Conservation (phyloP, 92 coral and sea anemone genomes). For the Galaxea fascicularis region DNA sequence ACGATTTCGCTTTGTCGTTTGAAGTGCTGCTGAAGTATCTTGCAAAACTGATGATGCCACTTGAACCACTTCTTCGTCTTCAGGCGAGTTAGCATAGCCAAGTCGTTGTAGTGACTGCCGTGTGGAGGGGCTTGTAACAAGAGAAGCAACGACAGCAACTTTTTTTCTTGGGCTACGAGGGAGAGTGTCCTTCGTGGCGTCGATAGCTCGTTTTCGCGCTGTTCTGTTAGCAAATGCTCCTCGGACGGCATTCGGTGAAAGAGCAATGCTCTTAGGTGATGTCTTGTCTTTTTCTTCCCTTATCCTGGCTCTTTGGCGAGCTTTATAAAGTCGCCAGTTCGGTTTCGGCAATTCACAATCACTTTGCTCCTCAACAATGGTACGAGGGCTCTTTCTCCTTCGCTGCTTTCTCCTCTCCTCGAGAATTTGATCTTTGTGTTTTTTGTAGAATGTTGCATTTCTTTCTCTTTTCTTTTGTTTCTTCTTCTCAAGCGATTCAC, state of each 20-base stretch:
- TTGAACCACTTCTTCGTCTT: conserved; percentile 22
- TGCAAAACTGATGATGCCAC: conserved; percentile 14
- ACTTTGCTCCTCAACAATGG: neutral
- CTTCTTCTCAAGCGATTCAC: conserved; percentile 54
- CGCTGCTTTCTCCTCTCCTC: conserved; percentile 39
- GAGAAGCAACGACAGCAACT: conserved; percentile 22
- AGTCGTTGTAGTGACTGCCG: conserved; percentile 28
- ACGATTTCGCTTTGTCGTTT: conserved; percentile 11
- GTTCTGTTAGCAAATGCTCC: conserved; percentile 47
- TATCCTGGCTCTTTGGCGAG: conserved; percentile 30
- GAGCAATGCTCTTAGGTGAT: conserved; percentile 1
- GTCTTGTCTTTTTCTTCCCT: conserved; percentile 25
- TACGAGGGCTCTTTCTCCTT: conserved; percentile 45
- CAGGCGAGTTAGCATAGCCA: conserved; percentile 24
- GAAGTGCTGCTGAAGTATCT: conserved; percentile 1
- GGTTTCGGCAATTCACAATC: conserved; percentile 14
- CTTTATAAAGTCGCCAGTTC: conserved; percentile 40
- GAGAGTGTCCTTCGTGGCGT: conserved; percentile 22
- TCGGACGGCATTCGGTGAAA: neutral
- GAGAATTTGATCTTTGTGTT: conserved; percentile 45
- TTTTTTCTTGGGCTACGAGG: too few relatives aligned
- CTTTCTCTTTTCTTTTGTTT: conserved; percentile 41
- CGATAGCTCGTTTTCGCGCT: conserved; percentile 31
- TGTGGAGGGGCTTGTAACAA: conserved; percentile 43
- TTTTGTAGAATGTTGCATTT: conserved; percentile 30